phyloP scores from a whole-genome alignment of 2,797 vertebrate genomes.

The Rhinogobio ventralis region DNA sequence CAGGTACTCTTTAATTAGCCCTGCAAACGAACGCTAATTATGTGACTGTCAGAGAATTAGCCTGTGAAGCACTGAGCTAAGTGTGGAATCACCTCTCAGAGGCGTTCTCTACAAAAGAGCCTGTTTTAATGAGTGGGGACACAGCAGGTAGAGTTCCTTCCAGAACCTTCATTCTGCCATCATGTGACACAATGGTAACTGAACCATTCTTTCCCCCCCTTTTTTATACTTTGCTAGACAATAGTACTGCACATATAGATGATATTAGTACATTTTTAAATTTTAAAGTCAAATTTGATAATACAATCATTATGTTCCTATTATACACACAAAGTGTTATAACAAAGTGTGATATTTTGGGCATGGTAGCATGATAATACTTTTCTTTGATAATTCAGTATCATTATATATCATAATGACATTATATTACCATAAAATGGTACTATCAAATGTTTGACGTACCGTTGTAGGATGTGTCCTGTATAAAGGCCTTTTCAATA shows the following conservation, averaged over 20 bases:
- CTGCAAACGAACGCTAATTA: slow-evolving; percentile 72
- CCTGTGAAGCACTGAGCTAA: slow-evolving; percentile 52
- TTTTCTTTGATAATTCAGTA: neutral
- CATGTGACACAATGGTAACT: slow-evolving; percentile 35
- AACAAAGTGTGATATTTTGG: neutral
- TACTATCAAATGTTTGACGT: slow-evolving; percentile 28
- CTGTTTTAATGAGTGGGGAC: slow-evolving; percentile 78
- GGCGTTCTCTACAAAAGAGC: slow-evolving; percentile 69
- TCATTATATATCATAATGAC: neutral
- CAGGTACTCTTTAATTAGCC: slow-evolving; percentile 74
- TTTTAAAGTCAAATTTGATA: neutral
- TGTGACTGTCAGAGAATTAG: slow-evolving; percentile 70
- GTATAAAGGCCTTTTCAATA: slow-evolving; percentile 62
- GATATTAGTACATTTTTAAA: neutral
- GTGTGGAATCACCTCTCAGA: slow-evolving; percentile 70
- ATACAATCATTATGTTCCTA: neutral
- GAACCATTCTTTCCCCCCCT: neutral
- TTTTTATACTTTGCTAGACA: neutral
- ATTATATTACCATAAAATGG: neutral
- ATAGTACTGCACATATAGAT: neutral
- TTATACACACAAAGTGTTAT: neutral
- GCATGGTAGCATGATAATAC: neutral
- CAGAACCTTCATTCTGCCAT: slow-evolving; percentile 41
- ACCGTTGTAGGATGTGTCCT: slow-evolving; percentile 64
- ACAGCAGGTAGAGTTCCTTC: slow-evolving; percentile 71